phyloP scores from a whole-genome alignment of 1,140 invertebrate genomes.

The Metopolophium dirhodum region DNA sequence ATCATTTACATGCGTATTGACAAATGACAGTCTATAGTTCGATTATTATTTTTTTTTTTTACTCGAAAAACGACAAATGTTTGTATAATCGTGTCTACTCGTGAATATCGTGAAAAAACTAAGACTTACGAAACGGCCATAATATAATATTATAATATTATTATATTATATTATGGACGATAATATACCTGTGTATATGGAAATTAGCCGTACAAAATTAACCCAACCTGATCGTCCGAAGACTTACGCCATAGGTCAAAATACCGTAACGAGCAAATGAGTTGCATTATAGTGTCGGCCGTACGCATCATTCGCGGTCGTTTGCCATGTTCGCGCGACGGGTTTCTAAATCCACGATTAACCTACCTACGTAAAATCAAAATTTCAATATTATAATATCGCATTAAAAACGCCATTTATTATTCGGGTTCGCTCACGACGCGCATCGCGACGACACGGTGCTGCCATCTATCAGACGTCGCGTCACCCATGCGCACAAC shows the following conservation, averaged over 20 bases:
- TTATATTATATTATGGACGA: not conserved
- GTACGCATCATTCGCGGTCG: not conserved
- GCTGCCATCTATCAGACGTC: not conserved
- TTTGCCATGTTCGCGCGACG: not conserved
- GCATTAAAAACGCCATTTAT: not conserved
- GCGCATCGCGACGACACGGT: not conserved
- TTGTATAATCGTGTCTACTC: no score
- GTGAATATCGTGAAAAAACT: not conserved
- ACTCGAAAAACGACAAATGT: not conserved
- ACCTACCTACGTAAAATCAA: not conserved
- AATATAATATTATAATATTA: no score
- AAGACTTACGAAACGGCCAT: not conserved
- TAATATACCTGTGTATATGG: not conserved
- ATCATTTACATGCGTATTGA: not conserved
- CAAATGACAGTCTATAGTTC: not conserved
- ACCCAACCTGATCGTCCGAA: not conserved
- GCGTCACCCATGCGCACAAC: no score
- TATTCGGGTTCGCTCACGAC: not conserved
- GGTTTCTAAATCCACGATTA: not conserved
- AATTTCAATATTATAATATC: not conserved
- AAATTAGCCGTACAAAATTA: not conserved
- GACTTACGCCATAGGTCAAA: constrained; percentile 10
- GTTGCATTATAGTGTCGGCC: not conserved
- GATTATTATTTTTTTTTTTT: not conserved
- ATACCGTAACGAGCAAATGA: constrained; percentile 11